Base-by-base conservation (phyloP, 2,888 invertebrate species). In the Nebria brevicollis region DNA sequence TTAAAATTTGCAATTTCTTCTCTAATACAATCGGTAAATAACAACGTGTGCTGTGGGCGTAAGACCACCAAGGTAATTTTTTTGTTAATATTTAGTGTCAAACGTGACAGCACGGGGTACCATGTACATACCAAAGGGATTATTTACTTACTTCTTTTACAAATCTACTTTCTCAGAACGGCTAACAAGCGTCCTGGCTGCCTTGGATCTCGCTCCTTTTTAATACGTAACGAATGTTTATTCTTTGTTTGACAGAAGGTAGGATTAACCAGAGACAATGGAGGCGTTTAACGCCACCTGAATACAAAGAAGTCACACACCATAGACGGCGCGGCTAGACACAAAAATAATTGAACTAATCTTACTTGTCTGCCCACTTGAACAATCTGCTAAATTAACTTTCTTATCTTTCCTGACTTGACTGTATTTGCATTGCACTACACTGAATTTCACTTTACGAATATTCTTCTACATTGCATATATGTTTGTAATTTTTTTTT, bases 251-350 rank as follows among this genome's bases (percentile, higher is more conserved):
- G 77, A 77, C 77, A 54, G 54, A 64, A 72, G 64, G 65, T n/a
- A 25, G 77, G 77, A 77, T 77, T 77, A 77, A 20, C 26, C 8
- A 72, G 65, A 77, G 77, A 77, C 77, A 77, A 77, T 77, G 64
- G 64, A 26, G 72, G 72, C 65, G 77, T 64, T 72, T 77, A 77
- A 15, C 72, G 34, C 65, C 15, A 66, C 72, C 77, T 5, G 26
- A 72, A 72, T 68, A 43, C 66, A 66, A 66, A 66, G 66, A 66
- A 66, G n/a, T 66, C 25, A 15, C 65, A 65, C 66, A 66, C 20
- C 66, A 66, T 66, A 25, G 66, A 13, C 66, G 66, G 11, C 7
- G 54, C 34, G 34, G 34, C 34, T 34, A 34, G 34, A 34, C 34
- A 34, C 54, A 54, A 54, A 54, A 8, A 54, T 54, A 11, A 54